Evolutionary conservation across 1,140 invertebrate species (phyloP).

Genomic region (Danaus plexippus): DNA sequence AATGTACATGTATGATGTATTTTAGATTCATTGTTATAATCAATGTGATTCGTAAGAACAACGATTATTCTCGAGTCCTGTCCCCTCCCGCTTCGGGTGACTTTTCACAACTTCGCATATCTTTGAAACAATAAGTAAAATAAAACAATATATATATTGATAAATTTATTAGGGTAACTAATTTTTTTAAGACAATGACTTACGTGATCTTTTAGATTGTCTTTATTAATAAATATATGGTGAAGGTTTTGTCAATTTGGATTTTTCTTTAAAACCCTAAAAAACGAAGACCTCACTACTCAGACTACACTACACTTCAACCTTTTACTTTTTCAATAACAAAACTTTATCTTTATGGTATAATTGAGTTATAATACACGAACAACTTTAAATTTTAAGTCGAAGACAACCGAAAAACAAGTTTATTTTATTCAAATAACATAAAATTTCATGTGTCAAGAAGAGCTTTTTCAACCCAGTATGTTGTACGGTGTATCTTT

Average conservation of each 20-base stretch:
- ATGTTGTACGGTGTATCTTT: too few relatives aligned
- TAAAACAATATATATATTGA: slow-evolving; percentile 69
- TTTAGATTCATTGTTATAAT: slow-evolving; percentile 66
- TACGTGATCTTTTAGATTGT: slow-evolving; percentile 72
- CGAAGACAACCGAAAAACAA: too few relatives aligned
- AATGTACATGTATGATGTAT: slow-evolving; percentile 57
- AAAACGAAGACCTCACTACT: too few relatives aligned
- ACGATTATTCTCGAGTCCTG: slow-evolving; percentile 56
- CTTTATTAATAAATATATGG: slow-evolving; percentile 73
- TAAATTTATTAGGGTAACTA: slow-evolving; percentile 71
- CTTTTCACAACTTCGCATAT: slow-evolving; percentile 69
- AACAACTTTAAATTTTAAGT: too few relatives aligned
- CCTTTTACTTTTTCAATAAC: too few relatives aligned
- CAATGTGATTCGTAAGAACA: slow-evolving; percentile 64
- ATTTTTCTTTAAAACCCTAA: slow-evolving; percentile 46
- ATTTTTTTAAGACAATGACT: slow-evolving; percentile 71
- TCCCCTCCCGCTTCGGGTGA: slow-evolving; percentile 43
- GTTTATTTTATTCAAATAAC: too few relatives aligned
- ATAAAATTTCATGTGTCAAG: too few relatives aligned
- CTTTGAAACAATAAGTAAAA: slow-evolving; percentile 71
- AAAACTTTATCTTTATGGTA: too few relatives aligned
- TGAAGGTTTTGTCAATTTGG: slow-evolving; percentile 68
- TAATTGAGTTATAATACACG: too few relatives aligned
- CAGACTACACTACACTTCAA: too few relatives aligned
- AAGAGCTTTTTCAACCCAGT: too few relatives aligned